A percentile compares a stretch with the other conserved stretches of the same genome.
Conservation (phyloP, 2,797 vertebrate species). For the Sebastes goodei region DNA sequence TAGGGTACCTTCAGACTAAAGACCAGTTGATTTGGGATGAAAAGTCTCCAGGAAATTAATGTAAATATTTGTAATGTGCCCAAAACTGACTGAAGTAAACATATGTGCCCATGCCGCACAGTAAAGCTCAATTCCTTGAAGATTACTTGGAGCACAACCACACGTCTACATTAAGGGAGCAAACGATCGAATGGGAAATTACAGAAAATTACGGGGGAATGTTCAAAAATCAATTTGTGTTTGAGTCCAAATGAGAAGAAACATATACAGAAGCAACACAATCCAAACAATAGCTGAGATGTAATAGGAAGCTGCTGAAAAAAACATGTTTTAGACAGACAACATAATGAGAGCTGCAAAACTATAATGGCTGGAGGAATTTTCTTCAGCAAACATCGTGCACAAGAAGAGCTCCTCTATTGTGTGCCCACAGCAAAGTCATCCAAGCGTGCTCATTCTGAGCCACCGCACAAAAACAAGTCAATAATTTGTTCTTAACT, state of each 20-base stretch:
- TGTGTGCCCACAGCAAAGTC: constrained; percentile 33
- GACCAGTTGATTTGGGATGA: neutral
- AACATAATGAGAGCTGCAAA: constrained; percentile 33
- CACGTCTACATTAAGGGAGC: constrained; percentile 22
- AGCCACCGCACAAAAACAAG: neutral
- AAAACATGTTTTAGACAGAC: constrained; percentile 51
- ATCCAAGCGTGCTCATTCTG: neutral
- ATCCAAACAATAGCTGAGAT: constrained; percentile 47
- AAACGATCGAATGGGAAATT: constrained; percentile 47
- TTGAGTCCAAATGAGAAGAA: constrained; percentile 50
- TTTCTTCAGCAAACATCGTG: constrained; percentile 31
- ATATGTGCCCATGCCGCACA: neutral
- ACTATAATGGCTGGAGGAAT: constrained; percentile 37
- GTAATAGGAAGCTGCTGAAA: constrained; percentile 34
- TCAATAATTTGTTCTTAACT: neutral
- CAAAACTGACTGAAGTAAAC: too few relatives aligned
- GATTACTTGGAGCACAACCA: neutral
- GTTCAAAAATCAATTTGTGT: constrained; percentile 68
- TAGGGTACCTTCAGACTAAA: neutral
- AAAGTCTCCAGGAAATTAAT: too few relatives aligned
- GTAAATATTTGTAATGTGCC: too few relatives aligned
- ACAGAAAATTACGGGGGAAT: constrained; percentile 54
- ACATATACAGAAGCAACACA: constrained; percentile 29
- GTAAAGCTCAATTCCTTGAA: neutral
- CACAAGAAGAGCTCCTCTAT: constrained; percentile 11